phyloP scores from a whole-genome alignment of 2,113 vertebrate genomes.

The Hydropotes inermis region DNA sequence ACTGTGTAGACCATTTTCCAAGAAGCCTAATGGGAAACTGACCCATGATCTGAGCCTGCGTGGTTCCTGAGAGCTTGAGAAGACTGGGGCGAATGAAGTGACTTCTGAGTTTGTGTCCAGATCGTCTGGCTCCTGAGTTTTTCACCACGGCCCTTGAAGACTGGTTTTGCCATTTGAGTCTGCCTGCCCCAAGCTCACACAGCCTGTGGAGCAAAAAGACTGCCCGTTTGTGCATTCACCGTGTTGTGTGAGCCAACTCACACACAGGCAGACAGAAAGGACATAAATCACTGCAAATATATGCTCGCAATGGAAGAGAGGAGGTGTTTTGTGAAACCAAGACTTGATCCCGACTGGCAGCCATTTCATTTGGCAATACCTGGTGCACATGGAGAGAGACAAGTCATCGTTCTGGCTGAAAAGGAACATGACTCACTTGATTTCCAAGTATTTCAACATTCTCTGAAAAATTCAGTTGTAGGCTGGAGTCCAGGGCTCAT shows the following conservation, averaged over 20 bases:
- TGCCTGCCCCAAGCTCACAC: not conserved
- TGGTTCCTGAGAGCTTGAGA: not conserved
- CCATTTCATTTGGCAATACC: not conserved
- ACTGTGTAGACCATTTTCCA: not conserved
- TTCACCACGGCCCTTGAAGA: not conserved
- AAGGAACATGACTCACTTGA: slow-evolving; percentile 43
- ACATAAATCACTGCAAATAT: not conserved
- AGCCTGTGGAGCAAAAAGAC: not conserved
- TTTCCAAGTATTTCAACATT: slow-evolving; percentile 57
- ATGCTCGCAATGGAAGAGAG: not conserved
- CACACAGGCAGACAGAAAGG: not conserved
- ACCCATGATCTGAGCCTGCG: fast-evolving
- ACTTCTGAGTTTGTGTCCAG: not conserved
- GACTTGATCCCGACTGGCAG: not conserved
- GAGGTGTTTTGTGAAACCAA: not conserved
- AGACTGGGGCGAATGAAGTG: fast-evolving
- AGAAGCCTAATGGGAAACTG: not conserved
- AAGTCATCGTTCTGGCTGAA: slow-evolving; percentile 45
- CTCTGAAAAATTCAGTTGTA: slow-evolving; percentile 14
- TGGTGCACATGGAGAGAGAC: not conserved
- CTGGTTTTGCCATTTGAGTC: not conserved
- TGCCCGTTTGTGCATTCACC: fast-evolving
- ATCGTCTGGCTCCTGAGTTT: not conserved
- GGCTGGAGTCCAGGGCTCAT: slow-evolving; percentile 38
- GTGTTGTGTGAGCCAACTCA: not conserved